phyloP scores from a whole-genome alignment of 2,888 invertebrate species.

The Plemyria rubiginata region DNA sequence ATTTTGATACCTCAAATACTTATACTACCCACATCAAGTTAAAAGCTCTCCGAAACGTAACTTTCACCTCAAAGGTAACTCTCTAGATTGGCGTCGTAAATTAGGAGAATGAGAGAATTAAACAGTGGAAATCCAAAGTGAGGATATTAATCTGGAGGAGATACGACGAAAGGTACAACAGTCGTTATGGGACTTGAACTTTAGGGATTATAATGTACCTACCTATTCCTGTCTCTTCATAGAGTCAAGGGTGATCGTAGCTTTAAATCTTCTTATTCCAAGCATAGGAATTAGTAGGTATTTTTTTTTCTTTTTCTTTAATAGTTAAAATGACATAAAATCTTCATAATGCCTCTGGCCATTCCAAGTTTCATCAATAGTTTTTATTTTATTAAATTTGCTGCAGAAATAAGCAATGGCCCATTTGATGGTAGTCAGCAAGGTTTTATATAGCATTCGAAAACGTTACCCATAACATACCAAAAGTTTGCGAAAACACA shows the following conservation, averaged over 20 bases:
- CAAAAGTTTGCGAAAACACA: no score
- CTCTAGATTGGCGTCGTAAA: slow-evolving; percentile 61
- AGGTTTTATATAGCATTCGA: no score
- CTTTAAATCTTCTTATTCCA: not conserved
- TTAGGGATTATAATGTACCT: slow-evolving; percentile 19
- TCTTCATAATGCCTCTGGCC: no score
- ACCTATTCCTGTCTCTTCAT: slow-evolving; percentile 12
- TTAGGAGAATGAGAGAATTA: slow-evolving; percentile 60
- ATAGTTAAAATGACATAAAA: no score
- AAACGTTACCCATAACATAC: no score
- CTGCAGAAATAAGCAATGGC: no score
- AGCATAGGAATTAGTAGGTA: no score
- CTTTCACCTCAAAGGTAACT: slow-evolving; percentile 51
- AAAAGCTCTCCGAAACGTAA: slow-evolving; percentile 12
- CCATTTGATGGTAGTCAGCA: no score
- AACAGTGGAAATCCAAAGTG: slow-evolving; percentile 51
- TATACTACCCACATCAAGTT: slow-evolving; percentile 10
- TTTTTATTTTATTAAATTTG: no score
- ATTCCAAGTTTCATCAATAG: no score
- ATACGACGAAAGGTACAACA: slow-evolving; percentile 39
- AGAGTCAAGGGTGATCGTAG: not conserved
- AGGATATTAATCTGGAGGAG: slow-evolving; percentile 54
- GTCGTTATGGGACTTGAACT: slow-evolving; percentile 37
- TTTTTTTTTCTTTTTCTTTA: no score
- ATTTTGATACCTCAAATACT: slow-evolving; percentile 15